Percentiles rank a stretch among this genome's conserved stretches.
phyloP scores from a whole-genome alignment of 1,140 invertebrate species.

The Ceratoteleas bidentatus region DNA sequence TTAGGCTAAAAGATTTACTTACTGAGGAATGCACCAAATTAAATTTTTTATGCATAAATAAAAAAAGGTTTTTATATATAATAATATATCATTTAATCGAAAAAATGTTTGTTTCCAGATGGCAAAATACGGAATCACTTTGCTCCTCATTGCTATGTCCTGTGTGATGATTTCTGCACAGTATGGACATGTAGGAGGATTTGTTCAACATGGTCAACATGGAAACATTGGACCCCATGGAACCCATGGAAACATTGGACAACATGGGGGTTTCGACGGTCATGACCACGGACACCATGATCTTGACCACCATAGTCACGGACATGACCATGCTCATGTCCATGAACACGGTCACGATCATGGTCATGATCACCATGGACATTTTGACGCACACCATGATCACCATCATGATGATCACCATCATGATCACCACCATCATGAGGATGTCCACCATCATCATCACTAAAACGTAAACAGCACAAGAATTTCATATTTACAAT shows the following conservation, averaged over 20 bases:
- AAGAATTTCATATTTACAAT: too few species aligned
- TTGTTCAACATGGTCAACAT: background rate
- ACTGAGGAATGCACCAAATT: too few species aligned
- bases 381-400: background rate
- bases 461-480: too few species aligned
- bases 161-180: constrained; percentile 10
- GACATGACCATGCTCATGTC: background rate
- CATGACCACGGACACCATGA: background rate
- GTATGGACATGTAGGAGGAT: constrained; percentile 6
- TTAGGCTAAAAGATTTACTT: too few species aligned
- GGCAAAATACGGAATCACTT: constrained; percentile 4
- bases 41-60: too few species aligned
- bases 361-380: background rate
- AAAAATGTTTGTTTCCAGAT: too few species aligned
- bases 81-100: too few species aligned
- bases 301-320: constrained; percentile 1
- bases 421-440: too few species aligned
- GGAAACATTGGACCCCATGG: background rate
- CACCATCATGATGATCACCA: background rate
- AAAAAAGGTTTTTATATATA: too few species aligned
- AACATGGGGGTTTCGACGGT: too few species aligned
- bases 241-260: too few species aligned
- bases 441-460: too few species aligned
- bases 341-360: background rate
- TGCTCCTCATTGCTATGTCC: background rate